Percentiles rank a stretch among this genome's conserved stretches.
Evolutionary conservation across 1,140 invertebrate species (phyloP).

Genomic region (Eueides isabella): DNA sequence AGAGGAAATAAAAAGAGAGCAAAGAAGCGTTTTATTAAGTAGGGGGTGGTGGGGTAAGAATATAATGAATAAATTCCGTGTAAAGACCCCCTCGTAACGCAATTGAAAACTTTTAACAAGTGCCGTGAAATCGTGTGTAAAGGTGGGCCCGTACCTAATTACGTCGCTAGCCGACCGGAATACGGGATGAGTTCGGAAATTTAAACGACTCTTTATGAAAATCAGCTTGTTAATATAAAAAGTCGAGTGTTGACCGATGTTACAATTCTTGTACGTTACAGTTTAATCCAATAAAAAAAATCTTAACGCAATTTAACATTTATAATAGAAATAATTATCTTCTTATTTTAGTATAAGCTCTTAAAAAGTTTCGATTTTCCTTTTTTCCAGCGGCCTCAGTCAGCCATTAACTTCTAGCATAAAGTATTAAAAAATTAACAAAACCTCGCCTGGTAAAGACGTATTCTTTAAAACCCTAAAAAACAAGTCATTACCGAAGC

Average conservation of each 20-base stretch:
- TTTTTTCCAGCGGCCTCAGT: slow-evolving; percentile 36
- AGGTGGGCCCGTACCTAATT: slow-evolving; percentile 77
- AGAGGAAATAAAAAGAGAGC: slow-evolving; percentile 65
- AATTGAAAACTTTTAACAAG: slow-evolving; percentile 83
- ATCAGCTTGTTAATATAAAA: slow-evolving; percentile 70
- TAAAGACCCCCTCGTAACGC: slow-evolving; percentile 72
- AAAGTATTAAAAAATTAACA: slow-evolving; percentile 71
- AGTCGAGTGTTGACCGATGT: slow-evolving; percentile 53
- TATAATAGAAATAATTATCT: slow-evolving; percentile 18
- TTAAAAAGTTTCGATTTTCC: neutral
- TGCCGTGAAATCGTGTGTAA: slow-evolving; percentile 80
- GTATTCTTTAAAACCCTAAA: slow-evolving; percentile 79
- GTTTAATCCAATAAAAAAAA: neutral
- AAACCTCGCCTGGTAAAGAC: slow-evolving; percentile 75
- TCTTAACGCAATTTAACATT: neutral
- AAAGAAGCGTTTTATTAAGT: slow-evolving; percentile 76
- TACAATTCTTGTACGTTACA: slow-evolving; percentile 13
- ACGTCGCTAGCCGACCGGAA: slow-evolving; percentile 63
- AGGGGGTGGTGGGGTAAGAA: slow-evolving; percentile 55
- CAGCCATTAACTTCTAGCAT: slow-evolving; percentile 64
- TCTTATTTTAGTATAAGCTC: neutral
- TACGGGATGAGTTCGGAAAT: slow-evolving; percentile 74
- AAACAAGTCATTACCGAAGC: slow-evolving; percentile 80
- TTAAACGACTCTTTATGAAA: slow-evolving; percentile 73
- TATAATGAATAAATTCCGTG: slow-evolving; percentile 81